These are phyloP conservation scores for Pachypeltis micranthus DNA, from an alignment of 1,140 invertebrate genomes.

Conservation along the genomic window DNA sequence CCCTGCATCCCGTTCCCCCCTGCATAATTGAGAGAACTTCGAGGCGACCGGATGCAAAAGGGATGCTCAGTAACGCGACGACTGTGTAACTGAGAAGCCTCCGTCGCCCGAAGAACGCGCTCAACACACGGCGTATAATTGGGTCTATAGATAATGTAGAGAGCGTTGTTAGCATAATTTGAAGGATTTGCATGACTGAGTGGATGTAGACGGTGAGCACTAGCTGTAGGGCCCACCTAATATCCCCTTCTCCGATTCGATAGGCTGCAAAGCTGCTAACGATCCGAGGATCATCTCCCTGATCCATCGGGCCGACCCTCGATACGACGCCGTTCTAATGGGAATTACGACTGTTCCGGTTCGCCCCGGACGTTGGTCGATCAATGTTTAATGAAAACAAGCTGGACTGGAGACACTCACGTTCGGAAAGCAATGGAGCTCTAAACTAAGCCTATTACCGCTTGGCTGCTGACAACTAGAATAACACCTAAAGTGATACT, in stretches of 20 bases:
- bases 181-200: conserved; percentile 4
- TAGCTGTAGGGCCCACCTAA: no score
- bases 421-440: neutral
- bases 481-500: no score
- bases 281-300: conserved; percentile 2
- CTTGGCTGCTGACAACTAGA: no score
- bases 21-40: no score
- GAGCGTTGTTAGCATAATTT: conserved; percentile 4
- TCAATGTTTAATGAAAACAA: conserved; percentile 6
- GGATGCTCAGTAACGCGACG: no score
- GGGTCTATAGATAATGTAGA: neutral
- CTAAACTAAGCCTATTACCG: neutral
- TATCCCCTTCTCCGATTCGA: no score
- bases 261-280: neutral
- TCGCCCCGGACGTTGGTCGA: neutral
- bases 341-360: conserved; percentile 2
- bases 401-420: neutral
- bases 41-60: no score
- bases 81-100: no score
- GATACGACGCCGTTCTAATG: neutral
- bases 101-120: neutral
- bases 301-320: neutral
- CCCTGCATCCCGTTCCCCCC: no score
- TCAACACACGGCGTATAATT: neutral
- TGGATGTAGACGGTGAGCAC: neutral